These are phyloP conservation scores for Homarus americanus DNA, from an alignment of 1,140 invertebrate species.

Conservation along the genomic window DNA sequence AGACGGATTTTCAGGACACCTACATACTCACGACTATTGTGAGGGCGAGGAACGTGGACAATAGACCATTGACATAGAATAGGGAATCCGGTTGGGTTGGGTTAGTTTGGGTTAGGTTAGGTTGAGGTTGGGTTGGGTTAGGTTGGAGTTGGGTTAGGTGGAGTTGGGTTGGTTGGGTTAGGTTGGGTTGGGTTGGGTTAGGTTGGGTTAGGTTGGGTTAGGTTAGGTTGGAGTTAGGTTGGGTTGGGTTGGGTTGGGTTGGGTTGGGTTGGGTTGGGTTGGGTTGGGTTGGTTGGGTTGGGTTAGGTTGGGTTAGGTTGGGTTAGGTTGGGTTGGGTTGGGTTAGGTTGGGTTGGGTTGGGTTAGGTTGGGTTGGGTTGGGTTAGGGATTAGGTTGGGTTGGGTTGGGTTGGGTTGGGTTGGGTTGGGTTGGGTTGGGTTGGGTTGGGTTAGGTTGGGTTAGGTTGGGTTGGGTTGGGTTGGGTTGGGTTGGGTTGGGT, in stretches of 20 bases:
- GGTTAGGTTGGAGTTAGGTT: neutral
- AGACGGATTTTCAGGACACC: too few species aligned
- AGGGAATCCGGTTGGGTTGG: neutral
- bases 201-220: neutral
- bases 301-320: too few species aligned
- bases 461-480: neutral
- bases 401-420: conserved; percentile 2
- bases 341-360: neutral
- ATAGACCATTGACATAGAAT: neutral
- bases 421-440: neutral
- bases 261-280: neutral
- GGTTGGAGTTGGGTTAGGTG: too few species aligned
- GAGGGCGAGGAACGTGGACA: too few species aligned
- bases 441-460: neutral
- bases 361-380: neutral
- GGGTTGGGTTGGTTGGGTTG: too few species aligned
- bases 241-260: neutral
- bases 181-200: too few species aligned
- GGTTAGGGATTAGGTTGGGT: too few species aligned
- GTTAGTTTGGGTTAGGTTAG: too few species aligned
- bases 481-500: neutral
- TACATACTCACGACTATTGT: too few species aligned
- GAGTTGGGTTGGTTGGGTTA: too few species aligned
- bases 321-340: neutral
- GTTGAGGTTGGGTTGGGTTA: too few species aligned